phyloP scores from a whole-genome alignment of 2,113 vertebrate species.

The Plestiodon gilberti region DNA sequence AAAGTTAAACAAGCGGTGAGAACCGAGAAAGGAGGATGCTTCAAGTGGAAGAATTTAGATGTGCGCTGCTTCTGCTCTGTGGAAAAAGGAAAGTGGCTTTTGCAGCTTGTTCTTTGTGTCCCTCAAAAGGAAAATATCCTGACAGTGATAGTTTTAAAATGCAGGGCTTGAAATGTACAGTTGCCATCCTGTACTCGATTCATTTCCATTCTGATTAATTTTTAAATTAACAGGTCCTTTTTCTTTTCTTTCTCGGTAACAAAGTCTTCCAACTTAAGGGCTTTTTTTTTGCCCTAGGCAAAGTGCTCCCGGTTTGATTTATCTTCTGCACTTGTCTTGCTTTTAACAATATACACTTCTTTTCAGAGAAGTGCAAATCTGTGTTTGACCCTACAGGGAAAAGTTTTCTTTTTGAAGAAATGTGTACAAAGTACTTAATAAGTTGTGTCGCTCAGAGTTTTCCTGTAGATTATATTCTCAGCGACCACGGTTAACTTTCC shows the following conservation, averaged over 20 bases:
- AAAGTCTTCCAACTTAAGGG: constrained; percentile 54
- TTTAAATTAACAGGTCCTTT: constrained; percentile 54
- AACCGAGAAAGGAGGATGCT: constrained; percentile 12
- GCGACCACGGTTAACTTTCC: constrained; percentile 75
- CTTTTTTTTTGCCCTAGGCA: constrained; percentile 52
- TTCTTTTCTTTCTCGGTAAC: constrained; percentile 40
- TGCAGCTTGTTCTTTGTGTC: constrained; percentile 13
- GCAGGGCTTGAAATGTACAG: constrained; percentile 13
- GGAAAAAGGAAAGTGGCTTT: constrained; percentile 18
- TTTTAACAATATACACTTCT: constrained; percentile 72
- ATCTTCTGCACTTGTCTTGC: constrained; percentile 65
- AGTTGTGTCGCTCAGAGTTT: constrained; percentile 70
- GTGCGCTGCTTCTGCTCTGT: background rate
- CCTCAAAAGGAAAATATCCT: constrained; percentile 44
- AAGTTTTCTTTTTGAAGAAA: constrained; percentile 73
- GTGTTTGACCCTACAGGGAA: constrained; percentile 70
- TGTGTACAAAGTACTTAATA: constrained; percentile 76
- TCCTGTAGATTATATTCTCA: constrained; percentile 72
- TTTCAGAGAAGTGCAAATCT: constrained; percentile 67
- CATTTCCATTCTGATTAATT: constrained; percentile 63
- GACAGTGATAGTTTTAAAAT: constrained; percentile 55
- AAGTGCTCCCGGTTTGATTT: constrained; percentile 66
- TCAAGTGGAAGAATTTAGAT: background rate
- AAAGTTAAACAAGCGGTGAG: constrained; percentile 3
- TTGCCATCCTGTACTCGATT: constrained; percentile 24